Conservation (phyloP, 2,888 invertebrate genomes). For the Mimachlamys varia region DNA sequence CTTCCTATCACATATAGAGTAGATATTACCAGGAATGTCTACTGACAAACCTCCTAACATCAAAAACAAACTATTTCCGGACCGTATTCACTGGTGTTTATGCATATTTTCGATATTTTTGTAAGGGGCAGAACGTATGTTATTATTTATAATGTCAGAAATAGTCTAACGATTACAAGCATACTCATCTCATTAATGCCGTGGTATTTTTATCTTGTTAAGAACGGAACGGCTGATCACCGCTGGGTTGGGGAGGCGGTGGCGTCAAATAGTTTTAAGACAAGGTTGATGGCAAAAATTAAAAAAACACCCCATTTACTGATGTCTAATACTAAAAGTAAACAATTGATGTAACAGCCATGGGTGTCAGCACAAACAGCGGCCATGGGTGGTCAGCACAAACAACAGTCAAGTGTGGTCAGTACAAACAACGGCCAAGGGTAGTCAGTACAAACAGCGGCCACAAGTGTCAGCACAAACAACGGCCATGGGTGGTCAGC, state of each 20-base stretch:
- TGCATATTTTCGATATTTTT: neutral
- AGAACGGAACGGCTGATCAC: neutral
- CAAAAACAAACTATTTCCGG: neutral
- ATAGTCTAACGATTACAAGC: neutral
- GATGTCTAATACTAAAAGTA: no score
- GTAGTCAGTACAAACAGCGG: no score
- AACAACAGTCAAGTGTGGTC: no score
- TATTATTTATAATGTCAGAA: neutral
- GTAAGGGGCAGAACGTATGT: neutral
- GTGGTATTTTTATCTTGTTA: neutral
- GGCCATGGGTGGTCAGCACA: no score
- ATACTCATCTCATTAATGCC: neutral
- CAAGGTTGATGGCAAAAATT: no score
- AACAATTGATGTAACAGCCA: no score
- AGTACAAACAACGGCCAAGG: no score
- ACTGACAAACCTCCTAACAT: neutral
- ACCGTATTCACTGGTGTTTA: neutral
- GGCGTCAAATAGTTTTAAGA: no score
- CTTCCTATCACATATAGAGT: neutral
- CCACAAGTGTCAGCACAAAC: no score
- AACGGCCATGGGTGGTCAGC: no score
- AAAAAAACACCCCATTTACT: no score
- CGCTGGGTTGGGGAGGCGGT: neutral
- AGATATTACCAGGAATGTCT: neutral
- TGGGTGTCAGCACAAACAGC: no score